These are phyloP conservation scores for Oreohelix idahoensis DNA, from an alignment of 1,140 invertebrate species.

Conservation along the genomic window DNA sequence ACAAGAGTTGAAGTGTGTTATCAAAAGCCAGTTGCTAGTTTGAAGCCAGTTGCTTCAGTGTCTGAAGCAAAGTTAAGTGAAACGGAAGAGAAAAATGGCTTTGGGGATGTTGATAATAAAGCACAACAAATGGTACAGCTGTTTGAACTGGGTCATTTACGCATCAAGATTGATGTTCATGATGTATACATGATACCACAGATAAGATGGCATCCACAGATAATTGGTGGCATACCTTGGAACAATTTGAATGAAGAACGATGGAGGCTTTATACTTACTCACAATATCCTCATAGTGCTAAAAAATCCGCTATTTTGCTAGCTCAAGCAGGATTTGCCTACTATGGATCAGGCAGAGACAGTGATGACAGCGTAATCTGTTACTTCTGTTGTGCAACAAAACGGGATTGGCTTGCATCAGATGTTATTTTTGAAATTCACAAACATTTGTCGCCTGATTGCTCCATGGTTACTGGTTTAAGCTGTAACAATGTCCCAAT, in stretches of 20 bases:
- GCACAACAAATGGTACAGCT: neutral
- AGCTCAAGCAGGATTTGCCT: conserved; percentile 78
- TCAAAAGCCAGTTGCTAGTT: neutral
- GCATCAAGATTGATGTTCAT: neutral
- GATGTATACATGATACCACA: neutral
- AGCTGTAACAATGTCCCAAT: conserved; percentile 43
- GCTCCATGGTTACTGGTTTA: conserved; percentile 41
- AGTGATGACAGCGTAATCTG: conserved; percentile 44
- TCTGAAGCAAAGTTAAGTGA: neutral
- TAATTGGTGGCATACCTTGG: conserved; percentile 19
- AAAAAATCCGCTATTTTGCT: conserved; percentile 78
- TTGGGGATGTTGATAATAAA: neutral
- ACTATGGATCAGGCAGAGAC: conserved; percentile 25
- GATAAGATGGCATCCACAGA: neutral
- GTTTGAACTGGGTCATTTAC: neutral
- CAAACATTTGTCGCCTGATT: conserved; percentile 40
- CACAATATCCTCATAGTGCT: conserved; percentile 11
- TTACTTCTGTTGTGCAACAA: conserved; percentile 46
- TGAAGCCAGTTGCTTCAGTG: neutral
- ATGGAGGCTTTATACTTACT: conserved; percentile 17
- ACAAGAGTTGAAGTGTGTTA: neutral
- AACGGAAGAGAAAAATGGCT: neutral
- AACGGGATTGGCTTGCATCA: conserved; percentile 42
- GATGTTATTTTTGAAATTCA: conserved; percentile 47
- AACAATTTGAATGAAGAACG: conserved; percentile 14